phyloP scores from a whole-genome alignment of 2,888 invertebrate genomes.

The Rhaphigaster nebulosa region DNA sequence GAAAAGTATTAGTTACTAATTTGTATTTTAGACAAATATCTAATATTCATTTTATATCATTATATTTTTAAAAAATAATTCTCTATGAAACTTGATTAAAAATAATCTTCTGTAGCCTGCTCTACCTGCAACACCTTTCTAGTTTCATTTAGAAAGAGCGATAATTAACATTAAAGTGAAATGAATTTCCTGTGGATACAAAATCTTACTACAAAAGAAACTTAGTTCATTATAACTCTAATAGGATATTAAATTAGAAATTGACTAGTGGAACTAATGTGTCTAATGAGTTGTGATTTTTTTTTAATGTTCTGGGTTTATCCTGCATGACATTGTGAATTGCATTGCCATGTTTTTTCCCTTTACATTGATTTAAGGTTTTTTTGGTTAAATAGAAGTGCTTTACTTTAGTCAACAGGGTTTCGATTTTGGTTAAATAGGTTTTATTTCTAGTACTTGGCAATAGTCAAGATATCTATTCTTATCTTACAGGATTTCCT shows the following conservation, averaged over 20 bases:
- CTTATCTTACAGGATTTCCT: background rate
- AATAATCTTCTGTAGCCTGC: constrained; percentile 16
- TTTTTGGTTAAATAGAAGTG: background rate
- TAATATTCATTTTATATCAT: background rate
- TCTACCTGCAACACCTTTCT: constrained; percentile 26
- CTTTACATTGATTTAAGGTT: background rate
- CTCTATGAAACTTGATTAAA: constrained; percentile 40
- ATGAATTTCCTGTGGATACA: constrained; percentile 40
- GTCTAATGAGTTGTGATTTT: background rate
- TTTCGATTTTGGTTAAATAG: background rate
- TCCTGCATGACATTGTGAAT: background rate
- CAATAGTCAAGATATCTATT: background rate
- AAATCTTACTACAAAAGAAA: constrained; percentile 39
- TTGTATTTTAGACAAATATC: background rate
- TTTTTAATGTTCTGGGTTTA: background rate
- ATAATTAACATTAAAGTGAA: constrained; percentile 18
- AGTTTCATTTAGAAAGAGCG: background rate
- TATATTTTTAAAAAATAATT: background rate
- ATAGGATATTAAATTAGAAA: background rate
- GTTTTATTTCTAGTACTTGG: background rate
- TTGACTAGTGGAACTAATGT: constrained; percentile 18
- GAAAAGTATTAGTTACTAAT: background rate
- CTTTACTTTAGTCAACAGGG: background rate
- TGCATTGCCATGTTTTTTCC: background rate
- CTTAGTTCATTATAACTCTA: background rate